These are phyloP conservation scores for Agapetus fuscipes DNA, from an alignment of 2,888 invertebrate species.

Conservation along the genomic window DNA sequence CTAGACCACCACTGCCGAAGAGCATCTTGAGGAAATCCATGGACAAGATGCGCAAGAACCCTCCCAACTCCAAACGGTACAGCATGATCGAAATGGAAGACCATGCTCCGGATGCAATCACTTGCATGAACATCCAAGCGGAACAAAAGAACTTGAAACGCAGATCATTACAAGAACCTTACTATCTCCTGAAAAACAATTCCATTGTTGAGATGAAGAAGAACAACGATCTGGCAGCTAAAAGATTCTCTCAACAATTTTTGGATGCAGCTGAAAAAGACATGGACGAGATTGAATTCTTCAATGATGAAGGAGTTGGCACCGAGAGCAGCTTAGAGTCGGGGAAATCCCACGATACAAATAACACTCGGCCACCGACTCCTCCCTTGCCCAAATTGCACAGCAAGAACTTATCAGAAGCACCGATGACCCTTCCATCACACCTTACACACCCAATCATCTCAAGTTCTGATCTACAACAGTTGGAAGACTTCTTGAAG, in stretches of 20 bases:
- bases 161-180: conserved; percentile 67
- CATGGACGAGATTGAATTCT: conserved; percentile 44
- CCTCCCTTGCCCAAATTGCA: conserved; percentile 44
- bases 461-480: conserved; percentile 54
- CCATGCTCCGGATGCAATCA: conserved; percentile 37
- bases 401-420: conserved; percentile 40
- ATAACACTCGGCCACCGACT: conserved; percentile 41
- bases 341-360: conserved; percentile 45
- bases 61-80: conserved; percentile 53
- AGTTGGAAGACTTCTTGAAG: conserved; percentile 61
- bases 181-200: conserved; percentile 48
- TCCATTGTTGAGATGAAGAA: conserved; percentile 36
- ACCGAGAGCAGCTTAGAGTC: conserved; percentile 50
- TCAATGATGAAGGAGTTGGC: conserved; percentile 54
- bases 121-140: conserved; percentile 38
- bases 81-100: conserved; percentile 73
- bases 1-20: conserved; percentile 61
- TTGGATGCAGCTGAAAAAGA: conserved; percentile 46
- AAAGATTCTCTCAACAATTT: conserved; percentile 43
- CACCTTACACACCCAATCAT: conserved; percentile 31
- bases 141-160: conserved; percentile 53
- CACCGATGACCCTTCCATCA: conserved; percentile 42
- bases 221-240: conserved; percentile 45
- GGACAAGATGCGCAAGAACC: conserved; percentile 44
- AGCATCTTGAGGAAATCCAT: conserved; percentile 60